Base-by-base conservation (phyloP, 2,797 vertebrate species). In the Thunnus albacares region DNA sequence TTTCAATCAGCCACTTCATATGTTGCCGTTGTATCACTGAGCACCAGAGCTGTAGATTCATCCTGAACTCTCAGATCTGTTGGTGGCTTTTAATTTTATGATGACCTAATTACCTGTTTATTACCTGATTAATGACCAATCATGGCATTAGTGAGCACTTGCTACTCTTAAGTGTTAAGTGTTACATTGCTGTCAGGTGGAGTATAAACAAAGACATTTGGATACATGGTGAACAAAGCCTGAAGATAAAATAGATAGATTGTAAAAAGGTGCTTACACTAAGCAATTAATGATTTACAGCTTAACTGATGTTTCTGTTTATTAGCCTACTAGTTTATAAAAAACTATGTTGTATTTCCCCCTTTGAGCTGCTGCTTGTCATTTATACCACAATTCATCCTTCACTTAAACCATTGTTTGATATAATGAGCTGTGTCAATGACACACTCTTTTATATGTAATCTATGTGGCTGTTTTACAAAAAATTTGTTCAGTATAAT, bases 11-110 rank as follows among this genome's bases (percentile, higher is more conserved):
- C 68, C 82, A 74, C 64, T 73, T 82, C 81, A 56, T 75, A 58
- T 61, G n/a, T 65, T 70, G 66, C 26, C 1, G 18, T 69, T 0
- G 5, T 70, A 7, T 61, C 24, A 64, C 51, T 4, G 35, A 70
- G 20, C 17, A 26, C 38, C 52, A 53, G 62, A 59, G 77, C 12
- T 57, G 69, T 87, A 87, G 84, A 88, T 30, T 51, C 41, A 70
- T 71, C 30, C 41, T 10, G 14, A 65, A 17, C 59, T 26, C 56
- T 79, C 24, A 45, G 53, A 56, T 20, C 22, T 65, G 57, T 60
- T 60, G 14, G 56, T 62, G 47, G 47, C 43, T 79, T 71, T 88
- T 68, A 14, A 55, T 70, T 88, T 91, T 84, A 91, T 22, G 53
- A 59, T 63, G 58, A 41, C 30, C 53, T 61, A 49, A 76, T 59